A percentile compares a stretch with the other conserved stretches of the same genome.
Conservation (phyloP, 2,113 vertebrate genomes). For the Mesocricetus auratus region DNA sequence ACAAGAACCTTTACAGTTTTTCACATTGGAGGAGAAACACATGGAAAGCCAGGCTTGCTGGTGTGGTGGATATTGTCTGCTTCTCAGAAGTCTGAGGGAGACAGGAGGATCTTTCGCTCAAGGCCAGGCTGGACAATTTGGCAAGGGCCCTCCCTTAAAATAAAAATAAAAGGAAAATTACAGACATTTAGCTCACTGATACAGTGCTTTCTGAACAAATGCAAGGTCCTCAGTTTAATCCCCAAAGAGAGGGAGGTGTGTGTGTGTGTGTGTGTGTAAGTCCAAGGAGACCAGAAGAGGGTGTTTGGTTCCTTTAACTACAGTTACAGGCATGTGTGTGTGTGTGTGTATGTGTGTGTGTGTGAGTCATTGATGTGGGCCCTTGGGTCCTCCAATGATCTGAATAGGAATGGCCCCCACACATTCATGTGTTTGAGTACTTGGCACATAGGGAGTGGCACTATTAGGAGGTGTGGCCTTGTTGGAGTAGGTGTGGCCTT, state of each 20-base stretch:
- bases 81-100: background rate
- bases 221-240: background rate
- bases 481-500: background rate
- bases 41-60: background rate
- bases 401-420: background rate
- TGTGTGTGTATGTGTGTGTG: no score
- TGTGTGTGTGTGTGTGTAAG: background rate
- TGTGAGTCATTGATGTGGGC: background rate
- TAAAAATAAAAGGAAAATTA: background rate
- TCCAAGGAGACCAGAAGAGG: background rate
- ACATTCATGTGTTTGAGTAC: background rate
- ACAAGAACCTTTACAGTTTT: background rate
- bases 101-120: background rate
- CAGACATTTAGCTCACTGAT: background rate
- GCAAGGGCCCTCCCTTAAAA: background rate
- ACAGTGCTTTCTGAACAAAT: background rate
- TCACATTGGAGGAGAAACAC: background rate
- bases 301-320: background rate
- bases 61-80: background rate
- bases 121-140: background rate
- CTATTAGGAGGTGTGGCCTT: background rate
- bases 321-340: background rate
- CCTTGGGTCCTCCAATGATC: background rate
- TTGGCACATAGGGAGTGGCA: background rate
- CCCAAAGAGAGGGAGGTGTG: background rate